Evolutionary conservation across 1,140 invertebrate species (phyloP), one percentile per base, ranked within the genome.

Genomic region (Subanguina moxae): DNA sequence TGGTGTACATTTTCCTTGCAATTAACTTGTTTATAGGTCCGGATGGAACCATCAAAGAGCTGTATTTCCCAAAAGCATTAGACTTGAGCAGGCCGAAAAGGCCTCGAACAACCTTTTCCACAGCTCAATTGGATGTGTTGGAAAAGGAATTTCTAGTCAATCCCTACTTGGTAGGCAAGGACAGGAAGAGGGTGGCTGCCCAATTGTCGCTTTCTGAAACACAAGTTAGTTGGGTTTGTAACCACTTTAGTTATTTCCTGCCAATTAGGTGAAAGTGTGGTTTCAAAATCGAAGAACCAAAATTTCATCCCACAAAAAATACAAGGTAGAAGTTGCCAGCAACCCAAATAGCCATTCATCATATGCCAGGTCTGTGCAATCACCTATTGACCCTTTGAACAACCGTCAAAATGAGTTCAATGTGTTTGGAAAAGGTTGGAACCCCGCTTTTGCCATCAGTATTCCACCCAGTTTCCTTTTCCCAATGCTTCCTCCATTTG

Each of bases 251-350:
- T 28, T 28, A 5, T 23, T 56, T 13, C 21, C 21, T 56, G 3
- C 52, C 21, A 56, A 56, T 23, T 74, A 86, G 85, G 84, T 86
- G 15, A 86, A 86, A 78, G 86, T 87, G 8, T 87, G 86, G 86
- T 87, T 86, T 74, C 86, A 87, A 74, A 87, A 87, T 72, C 78
- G 86, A 58, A 77, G 86, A 58, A 87, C 86, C 0, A 87, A 87
- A 74, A 80, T 38, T 38, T 38, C 32, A 5, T 3, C 11, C 3
- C 32, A 38, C 32, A 38, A 38, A 38, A 38, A 38, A 11, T 38
- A 11, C 32, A 38, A 38, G 11, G 32, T 11, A 11, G 3, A 38
- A 5, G 32, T 38, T 3, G 32, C 32, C 32, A 38, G 32, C 32
- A 3, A 5, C 32, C 11, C 32, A n/a, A 38, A 11, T 11, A 38